Conservation (phyloP, 2,888 invertebrate species). For the Phaedon cochleariae region DNA sequence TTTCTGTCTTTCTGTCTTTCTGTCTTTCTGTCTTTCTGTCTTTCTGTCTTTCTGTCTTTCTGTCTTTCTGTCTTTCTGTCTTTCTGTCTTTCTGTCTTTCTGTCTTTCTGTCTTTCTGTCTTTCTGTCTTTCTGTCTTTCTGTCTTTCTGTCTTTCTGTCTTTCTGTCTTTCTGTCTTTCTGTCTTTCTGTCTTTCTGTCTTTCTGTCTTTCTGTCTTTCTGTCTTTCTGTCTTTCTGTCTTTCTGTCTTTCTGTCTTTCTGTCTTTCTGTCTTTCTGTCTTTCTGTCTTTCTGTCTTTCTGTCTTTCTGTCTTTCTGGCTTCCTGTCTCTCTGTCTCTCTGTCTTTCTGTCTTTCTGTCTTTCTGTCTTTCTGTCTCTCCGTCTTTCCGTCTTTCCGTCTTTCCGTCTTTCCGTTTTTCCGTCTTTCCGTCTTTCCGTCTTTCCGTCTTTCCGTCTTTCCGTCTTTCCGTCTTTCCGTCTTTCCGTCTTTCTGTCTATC, state of each 20-base stretch:
- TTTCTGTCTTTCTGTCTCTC: constrained; percentile 27
- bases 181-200: constrained; percentile 27
- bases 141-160: constrained; percentile 25
- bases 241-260: constrained; percentile 26
- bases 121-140: constrained; percentile 26
- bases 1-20: constrained; percentile 21
- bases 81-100: constrained; percentile 20
- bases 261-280: constrained; percentile 26
- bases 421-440: constrained; percentile 27
- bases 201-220: constrained; percentile 27
- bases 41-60: constrained; percentile 23
- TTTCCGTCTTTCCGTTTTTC: constrained; percentile 23
- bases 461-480: constrained; percentile 30
- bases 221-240: constrained; percentile 26
- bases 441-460: constrained; percentile 30
- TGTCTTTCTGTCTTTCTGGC: constrained; percentile 26
- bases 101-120: constrained; percentile 23
- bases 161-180: constrained; percentile 25
- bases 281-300: constrained; percentile 26
- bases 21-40: constrained; percentile 22
- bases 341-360: constrained; percentile 24
- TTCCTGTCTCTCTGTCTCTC: constrained; percentile 20
- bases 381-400: constrained; percentile 25
- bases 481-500: constrained; percentile 29
- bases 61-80: constrained; percentile 19